Evolutionary conservation across 2,888 invertebrate species (phyloP).

Genomic region (Xestoiulus laeticollis): DNA sequence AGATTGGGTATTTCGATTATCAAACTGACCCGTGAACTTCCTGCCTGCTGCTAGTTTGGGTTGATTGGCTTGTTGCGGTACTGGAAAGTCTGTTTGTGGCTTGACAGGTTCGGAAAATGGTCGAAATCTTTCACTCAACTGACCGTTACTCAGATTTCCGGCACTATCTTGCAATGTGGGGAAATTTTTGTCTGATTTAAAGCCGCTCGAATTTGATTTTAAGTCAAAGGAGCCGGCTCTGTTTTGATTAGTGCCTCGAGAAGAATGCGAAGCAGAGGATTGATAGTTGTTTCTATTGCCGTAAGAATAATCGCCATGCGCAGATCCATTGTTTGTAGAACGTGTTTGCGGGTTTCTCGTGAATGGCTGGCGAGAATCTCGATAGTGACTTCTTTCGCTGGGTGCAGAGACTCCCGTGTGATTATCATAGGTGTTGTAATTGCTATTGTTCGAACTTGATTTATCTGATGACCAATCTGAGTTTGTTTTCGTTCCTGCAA

Average conservation of each 20-base stretch:
- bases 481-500: neutral
- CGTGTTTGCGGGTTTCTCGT: neutral
- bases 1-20: neutral
- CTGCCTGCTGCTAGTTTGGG: neutral
- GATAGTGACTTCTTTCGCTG: neutral
- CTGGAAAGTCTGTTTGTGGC: neutral
- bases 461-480: neutral
- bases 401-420: neutral
- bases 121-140: neutral
- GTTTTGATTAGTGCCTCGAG: neutral
- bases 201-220: neutral
- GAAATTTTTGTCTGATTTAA: slow-evolving; percentile 19
- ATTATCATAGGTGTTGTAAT: neutral
- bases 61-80: neutral
- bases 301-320: neutral
- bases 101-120: neutral
- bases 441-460: neutral
- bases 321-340: neutral
- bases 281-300: neutral
- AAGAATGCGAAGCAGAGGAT: neutral
- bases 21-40: neutral
- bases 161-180: neutral
- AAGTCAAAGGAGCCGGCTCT: neutral
- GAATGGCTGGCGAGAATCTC: slow-evolving; percentile 14
- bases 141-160: neutral